phyloP scores from a whole-genome alignment of 2,888 invertebrate species.

The Leistus spinibarbis region DNA sequence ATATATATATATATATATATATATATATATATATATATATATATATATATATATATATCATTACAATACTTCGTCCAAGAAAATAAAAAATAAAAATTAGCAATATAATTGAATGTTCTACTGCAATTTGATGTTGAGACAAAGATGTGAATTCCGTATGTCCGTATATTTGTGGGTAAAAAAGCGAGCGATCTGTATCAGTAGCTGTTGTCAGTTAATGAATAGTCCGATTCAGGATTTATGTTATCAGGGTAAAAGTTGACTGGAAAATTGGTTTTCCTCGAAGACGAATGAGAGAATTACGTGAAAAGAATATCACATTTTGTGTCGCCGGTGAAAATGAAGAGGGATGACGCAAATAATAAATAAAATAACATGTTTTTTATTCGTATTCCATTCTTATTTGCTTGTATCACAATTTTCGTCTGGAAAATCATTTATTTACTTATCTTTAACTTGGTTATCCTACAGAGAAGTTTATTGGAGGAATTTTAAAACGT shows the following conservation, averaged over 20 bases:
- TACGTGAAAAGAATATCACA: constrained; percentile 32
- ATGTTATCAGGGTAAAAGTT: constrained; percentile 26
- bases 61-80: no score
- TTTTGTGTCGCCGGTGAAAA: background rate
- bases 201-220: constrained; percentile 20
- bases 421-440: background rate
- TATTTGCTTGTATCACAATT: no score
- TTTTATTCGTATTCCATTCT: background rate
- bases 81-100: no score
- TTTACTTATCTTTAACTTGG: background rate
- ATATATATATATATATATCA: no score
- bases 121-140: no score
- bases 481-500: no score
- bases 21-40: no score
- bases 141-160: no score
- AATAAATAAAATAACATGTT: background rate
- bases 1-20: no score
- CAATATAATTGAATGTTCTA: no score
- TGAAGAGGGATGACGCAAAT: constrained; percentile 2
- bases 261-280: constrained; percentile 33
- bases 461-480: no score
- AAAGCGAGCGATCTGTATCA: constrained; percentile 17
- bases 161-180: background rate
- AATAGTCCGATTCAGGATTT: constrained; percentile 35
- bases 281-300: constrained; percentile 35